Evolutionary conservation across 2,888 invertebrate species (phyloP).

Genomic region (Thymelicus sylvestris): DNA sequence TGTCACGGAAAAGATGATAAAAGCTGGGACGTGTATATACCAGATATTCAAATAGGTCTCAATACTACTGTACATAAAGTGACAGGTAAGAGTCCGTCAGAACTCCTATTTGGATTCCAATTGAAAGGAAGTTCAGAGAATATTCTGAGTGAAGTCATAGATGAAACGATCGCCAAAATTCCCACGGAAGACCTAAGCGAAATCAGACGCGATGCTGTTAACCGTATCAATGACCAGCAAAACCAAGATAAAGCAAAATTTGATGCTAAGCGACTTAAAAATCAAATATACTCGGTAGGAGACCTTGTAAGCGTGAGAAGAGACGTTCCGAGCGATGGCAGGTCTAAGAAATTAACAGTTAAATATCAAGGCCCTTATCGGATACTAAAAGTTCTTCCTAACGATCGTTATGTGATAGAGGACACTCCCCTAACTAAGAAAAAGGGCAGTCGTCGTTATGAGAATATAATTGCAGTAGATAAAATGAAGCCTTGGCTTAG

Average conservation of each 20-base stretch:
- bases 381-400: background rate
- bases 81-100: too few relatives aligned
- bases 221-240: background rate
- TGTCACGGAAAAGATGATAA: too few relatives aligned
- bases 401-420: background rate
- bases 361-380: conserved; percentile 16
- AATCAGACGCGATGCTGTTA: background rate
- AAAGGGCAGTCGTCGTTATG: too few relatives aligned
- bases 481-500: too few relatives aligned
- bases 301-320: conserved; percentile 22
- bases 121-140: background rate
- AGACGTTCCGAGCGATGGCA: conserved; percentile 12
- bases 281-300: background rate
- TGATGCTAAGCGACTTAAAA: background rate
- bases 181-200: background rate
- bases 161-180: background rate
- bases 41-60: too few relatives aligned
- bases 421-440: too few relatives aligned
- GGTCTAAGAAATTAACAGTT: background rate
- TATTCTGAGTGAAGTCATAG: background rate
- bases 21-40: too few relatives aligned
- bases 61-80: too few relatives aligned
- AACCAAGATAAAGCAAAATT: background rate
- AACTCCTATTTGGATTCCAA: background rate
- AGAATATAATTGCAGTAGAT: too few relatives aligned